A percentile compares a stretch with the other conserved stretches of the same genome.
phyloP scores from a whole-genome alignment of 2,797 vertebrate species.

The Enteromius afrohamiltoni region DNA sequence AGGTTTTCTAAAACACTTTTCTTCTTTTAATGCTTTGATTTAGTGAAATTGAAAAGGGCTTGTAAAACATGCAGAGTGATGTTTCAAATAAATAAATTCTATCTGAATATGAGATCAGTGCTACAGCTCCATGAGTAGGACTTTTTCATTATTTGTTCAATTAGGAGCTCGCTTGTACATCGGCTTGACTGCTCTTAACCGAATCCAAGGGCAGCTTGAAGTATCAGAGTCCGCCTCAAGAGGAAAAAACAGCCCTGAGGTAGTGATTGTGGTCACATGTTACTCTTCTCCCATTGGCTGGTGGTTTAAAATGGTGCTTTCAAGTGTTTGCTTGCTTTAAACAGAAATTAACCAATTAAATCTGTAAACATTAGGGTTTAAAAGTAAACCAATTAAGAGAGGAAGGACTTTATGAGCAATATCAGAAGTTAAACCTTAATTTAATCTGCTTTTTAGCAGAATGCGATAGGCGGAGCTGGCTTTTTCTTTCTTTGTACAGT shows the following conservation, averaged over 20 bases:
- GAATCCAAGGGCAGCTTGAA: constrained; percentile 52
- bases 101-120: constrained; percentile 51
- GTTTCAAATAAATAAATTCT: constrained; percentile 58
- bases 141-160: constrained; percentile 60
- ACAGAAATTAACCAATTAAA: background rate
- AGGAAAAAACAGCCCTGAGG: constrained; percentile 15
- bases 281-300: background rate
- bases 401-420: background rate
- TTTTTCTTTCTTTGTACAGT: background rate
- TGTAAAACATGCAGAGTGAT: constrained; percentile 32
- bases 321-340: constrained; percentile 5
- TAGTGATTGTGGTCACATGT: constrained; percentile 8
- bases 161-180: constrained; percentile 57
- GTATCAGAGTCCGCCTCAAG: constrained; percentile 48
- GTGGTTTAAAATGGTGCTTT: background rate
- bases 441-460: background rate
- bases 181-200: constrained; percentile 56
- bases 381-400: background rate
- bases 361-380: background rate
- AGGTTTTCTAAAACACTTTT: background rate
- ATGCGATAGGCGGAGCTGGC: background rate
- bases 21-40: constrained; percentile 9
- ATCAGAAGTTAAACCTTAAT: constrained; percentile 13
- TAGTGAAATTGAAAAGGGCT: constrained; percentile 24
- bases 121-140: constrained; percentile 36